Conservation (phyloP, 1,140 invertebrate species). For the Bombus fervidus region DNA sequence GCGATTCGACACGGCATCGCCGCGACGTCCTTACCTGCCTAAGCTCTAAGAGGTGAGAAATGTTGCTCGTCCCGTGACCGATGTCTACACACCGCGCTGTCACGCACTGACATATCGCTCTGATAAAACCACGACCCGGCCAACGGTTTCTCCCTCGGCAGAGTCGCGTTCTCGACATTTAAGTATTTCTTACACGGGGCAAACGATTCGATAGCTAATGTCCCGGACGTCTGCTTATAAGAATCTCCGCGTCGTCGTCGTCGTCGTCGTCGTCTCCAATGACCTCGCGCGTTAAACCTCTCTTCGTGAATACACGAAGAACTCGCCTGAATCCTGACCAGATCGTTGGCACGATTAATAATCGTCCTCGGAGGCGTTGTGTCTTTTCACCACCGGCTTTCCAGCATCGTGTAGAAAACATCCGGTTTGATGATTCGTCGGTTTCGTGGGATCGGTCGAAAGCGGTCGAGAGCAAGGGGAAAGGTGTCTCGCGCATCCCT, state of each 20-base stretch:
- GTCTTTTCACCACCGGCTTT: slow-evolving; percentile 7
- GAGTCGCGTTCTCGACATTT: slow-evolving; percentile 62
- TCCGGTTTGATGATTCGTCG: background rate
- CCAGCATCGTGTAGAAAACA: background rate
- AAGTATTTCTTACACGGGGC: slow-evolving; percentile 67
- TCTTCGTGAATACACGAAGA: background rate
- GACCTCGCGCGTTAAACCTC: slow-evolving; percentile 32
- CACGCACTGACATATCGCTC: slow-evolving; percentile 75
- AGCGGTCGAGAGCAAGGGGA: background rate
- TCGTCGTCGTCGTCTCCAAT: slow-evolving; percentile 7
- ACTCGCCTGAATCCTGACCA: slow-evolving; percentile 20
- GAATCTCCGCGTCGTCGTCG: slow-evolving; percentile 25
- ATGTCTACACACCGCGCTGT: slow-evolving; percentile 74
- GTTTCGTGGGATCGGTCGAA: slow-evolving; percentile 3
- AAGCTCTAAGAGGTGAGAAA: slow-evolving; percentile 74
- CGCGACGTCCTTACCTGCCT: slow-evolving; percentile 60
- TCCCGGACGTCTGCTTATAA: slow-evolving; percentile 51
- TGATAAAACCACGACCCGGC: slow-evolving; percentile 71
- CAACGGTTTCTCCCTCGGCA: slow-evolving; percentile 65
- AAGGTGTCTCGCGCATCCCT: slow-evolving; percentile 11
- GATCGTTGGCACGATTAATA: slow-evolving; percentile 30
- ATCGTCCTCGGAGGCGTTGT: slow-evolving; percentile 12
- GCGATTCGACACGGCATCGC: slow-evolving; percentile 70
- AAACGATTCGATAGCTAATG: slow-evolving; percentile 68
- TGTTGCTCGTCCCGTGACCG: slow-evolving; percentile 71